A percentile compares a stretch with the other conserved stretches of the same genome.
Conservation (phyloP, 1,140 invertebrate genomes). For the Bombus turneri region DNA sequence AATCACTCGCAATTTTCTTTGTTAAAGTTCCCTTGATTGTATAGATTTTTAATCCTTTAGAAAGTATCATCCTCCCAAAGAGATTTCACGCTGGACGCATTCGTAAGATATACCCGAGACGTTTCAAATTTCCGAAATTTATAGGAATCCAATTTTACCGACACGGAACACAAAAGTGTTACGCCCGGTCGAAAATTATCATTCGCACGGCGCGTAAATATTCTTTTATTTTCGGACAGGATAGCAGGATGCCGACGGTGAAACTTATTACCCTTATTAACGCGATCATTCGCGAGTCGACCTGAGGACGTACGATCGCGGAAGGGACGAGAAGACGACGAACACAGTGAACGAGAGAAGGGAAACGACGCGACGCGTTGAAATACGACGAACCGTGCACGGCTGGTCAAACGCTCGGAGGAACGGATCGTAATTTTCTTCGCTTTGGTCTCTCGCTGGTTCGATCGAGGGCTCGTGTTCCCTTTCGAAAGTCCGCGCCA, state of each 20-base stretch:
- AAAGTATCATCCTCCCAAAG: background rate
- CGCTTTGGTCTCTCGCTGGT: constrained; percentile 42
- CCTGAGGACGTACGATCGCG: constrained; percentile 18
- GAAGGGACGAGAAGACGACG: constrained; percentile 35
- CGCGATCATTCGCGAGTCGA: constrained; percentile 43
- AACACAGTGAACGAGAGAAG: constrained; percentile 34
- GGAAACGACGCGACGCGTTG: constrained; percentile 23
- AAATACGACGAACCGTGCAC: constrained; percentile 26
- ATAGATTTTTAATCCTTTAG: background rate
- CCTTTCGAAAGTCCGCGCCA: constrained; percentile 56
- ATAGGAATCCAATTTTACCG: background rate
- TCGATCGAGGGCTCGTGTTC: constrained; percentile 57
- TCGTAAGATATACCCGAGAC: background rate
- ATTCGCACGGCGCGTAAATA: constrained; percentile 21
- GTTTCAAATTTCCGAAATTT: constrained; percentile 12
- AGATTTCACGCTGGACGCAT: too few species aligned
- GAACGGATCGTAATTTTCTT: constrained; percentile 61
- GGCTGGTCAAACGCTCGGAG: constrained; percentile 1
- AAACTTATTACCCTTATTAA: constrained; percentile 47
- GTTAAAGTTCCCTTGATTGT: too few species aligned
- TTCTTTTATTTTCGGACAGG: background rate
- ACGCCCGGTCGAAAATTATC: constrained; percentile 1
- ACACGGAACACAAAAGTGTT: constrained; percentile 1
- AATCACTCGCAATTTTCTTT: background rate
- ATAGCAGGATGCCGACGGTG: background rate